Conservation (phyloP, 1,140 invertebrate species). For the Hestina assimilis region DNA sequence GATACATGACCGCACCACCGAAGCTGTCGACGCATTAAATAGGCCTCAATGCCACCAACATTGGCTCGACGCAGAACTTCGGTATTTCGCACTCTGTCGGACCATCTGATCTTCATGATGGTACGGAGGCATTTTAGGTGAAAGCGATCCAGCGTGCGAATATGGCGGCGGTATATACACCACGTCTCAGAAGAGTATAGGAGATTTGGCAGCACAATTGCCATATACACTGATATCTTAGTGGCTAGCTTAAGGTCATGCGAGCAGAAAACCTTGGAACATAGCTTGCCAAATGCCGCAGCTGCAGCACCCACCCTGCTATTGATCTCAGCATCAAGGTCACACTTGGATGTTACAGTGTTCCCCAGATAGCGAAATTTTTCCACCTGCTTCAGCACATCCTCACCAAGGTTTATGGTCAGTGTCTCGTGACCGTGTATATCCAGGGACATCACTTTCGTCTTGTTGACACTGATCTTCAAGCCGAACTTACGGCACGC, state of each 20-base stretch:
- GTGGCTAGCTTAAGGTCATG: slow-evolving; percentile 1
- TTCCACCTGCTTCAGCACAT: neutral
- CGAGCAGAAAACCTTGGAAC: slow-evolving; percentile 6
- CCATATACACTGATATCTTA: neutral
- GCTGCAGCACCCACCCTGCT: slow-evolving; percentile 12
- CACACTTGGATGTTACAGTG: neutral
- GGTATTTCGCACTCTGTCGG: slow-evolving; percentile 25
- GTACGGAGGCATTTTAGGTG: slow-evolving; percentile 25
- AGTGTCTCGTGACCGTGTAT: slow-evolving; percentile 10
- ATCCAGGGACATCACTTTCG: slow-evolving; percentile 27
- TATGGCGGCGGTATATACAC: neutral
- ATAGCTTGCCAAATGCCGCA: slow-evolving; percentile 4
- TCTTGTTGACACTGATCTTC: slow-evolving; percentile 29
- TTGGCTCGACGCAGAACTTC: slow-evolving; percentile 7
- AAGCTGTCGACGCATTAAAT: slow-evolving; percentile 23
- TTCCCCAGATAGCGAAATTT: neutral
- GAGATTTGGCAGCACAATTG: neutral
- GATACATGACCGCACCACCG: slow-evolving; percentile 30
- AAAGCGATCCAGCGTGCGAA: slow-evolving; percentile 18
- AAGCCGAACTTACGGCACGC: slow-evolving; percentile 24
- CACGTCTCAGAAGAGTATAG: slow-evolving; percentile 6
- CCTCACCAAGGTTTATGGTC: neutral
- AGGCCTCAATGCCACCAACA: slow-evolving; percentile 12
- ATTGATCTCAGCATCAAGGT: neutral
- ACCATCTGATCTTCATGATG: slow-evolving; percentile 26